Evolutionary conservation across 2,797 vertebrate genomes (phyloP).

Genomic region (Cuculus canorus): DNA sequence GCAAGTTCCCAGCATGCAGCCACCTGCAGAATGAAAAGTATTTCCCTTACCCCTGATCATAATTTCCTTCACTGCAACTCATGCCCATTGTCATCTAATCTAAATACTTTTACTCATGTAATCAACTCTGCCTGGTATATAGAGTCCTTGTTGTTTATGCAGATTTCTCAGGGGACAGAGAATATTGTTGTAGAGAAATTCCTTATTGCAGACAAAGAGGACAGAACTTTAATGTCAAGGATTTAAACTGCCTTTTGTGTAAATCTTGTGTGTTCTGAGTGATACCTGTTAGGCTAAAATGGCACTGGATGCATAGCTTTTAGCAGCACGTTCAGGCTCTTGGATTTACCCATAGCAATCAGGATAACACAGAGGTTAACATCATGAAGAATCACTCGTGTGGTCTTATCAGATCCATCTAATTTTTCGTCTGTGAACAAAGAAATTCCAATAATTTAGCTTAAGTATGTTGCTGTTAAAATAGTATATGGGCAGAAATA

Average conservation of each 20-base stretch:
- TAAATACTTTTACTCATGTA: background rate
- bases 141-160: background rate
- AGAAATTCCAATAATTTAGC: background rate
- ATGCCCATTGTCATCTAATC: background rate
- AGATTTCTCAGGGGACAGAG: background rate
- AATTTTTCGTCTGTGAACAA: background rate
- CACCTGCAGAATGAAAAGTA: background rate
- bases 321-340: background rate
- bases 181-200: background rate
- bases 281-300: background rate
- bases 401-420: background rate
- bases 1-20: background rate
- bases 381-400: background rate
- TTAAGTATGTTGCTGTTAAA: background rate
- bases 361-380: background rate
- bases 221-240: rapidly evolving
- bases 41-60: background rate
- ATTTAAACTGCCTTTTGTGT: background rate
- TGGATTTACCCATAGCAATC: background rate
- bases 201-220: background rate
- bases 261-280: background rate
- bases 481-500: background rate
- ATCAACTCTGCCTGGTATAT: background rate
- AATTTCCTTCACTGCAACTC: background rate
- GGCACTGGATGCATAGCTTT: background rate